Conservation (phyloP, 2,888 invertebrate species). For the Odontocolon sp. region DNA sequence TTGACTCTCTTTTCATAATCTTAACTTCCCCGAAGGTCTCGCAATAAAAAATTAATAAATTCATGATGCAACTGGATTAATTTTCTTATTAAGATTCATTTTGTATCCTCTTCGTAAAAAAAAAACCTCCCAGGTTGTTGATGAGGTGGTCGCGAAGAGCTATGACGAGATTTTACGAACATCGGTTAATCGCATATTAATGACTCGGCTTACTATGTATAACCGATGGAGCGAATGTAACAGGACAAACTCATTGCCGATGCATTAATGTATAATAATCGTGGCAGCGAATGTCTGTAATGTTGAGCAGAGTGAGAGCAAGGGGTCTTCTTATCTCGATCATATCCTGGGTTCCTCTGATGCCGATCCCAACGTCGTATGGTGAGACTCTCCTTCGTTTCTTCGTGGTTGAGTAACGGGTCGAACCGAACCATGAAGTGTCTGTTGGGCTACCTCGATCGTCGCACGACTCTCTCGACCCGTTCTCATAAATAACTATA, state of each 20-base stretch:
- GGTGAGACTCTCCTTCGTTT: constrained; percentile 33
- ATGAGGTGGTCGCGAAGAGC: not conserved
- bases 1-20: constrained; percentile 30
- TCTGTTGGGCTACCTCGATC: constrained; percentile 47
- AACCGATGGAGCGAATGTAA: constrained; percentile 71
- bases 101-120: not conserved
- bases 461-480: constrained; percentile 61
- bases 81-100: not conserved
- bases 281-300: constrained; percentile 61
- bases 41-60: not conserved
- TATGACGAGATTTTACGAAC: constrained; percentile 14
- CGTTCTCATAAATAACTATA: constrained; percentile 67
- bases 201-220: constrained; percentile 44
- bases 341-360: constrained; percentile 54
- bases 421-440: constrained; percentile 65
- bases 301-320: constrained; percentile 8
- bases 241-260: constrained; percentile 66
- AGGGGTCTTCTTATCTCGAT: constrained; percentile 68
- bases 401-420: constrained; percentile 71
- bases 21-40: constrained; percentile 20
- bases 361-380: not conserved
- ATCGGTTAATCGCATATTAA: constrained; percentile 70
- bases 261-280: constrained; percentile 74
- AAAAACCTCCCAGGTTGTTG: not conserved
- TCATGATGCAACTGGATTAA: not conserved